Conservation (phyloP, 2,113 vertebrate genomes). For the Tragelaphus strepsiceros region DNA sequence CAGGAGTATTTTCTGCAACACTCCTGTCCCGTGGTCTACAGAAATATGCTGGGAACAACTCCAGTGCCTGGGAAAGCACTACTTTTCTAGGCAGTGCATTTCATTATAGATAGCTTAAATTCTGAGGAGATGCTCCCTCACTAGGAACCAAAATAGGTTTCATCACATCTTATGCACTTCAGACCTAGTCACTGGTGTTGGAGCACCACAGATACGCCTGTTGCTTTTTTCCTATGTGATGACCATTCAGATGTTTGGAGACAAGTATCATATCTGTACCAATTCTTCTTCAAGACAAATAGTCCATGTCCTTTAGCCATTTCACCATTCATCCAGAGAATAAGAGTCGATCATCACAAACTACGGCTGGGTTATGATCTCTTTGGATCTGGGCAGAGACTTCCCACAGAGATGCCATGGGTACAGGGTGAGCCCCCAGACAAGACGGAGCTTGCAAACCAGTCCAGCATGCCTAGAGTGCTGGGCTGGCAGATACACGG, state of each 20-base stretch:
- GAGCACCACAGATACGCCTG: background rate
- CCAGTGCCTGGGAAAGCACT: slow-evolving; percentile 24
- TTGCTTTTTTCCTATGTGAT: background rate
- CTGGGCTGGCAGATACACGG: background rate
- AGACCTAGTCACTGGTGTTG: background rate
- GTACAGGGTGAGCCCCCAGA: background rate
- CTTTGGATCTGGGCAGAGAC: background rate
- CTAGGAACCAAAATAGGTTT: slow-evolving; percentile 3
- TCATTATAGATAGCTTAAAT: slow-evolving; percentile 39
- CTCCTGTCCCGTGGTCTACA: background rate
- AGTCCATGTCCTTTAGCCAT: background rate
- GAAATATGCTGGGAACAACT: slow-evolving; percentile 8
- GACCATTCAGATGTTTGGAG: background rate
- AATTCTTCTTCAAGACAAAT: background rate
- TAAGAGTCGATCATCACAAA: background rate
- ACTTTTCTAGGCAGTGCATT: slow-evolving; percentile 26
- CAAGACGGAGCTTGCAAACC: background rate
- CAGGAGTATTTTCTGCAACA: background rate
- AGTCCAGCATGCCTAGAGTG: background rate
- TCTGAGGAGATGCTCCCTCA: background rate
- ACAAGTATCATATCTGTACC: background rate
- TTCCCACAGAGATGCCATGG: background rate
- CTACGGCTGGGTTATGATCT: background rate
- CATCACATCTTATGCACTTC: background rate
- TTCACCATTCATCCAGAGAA: background rate